These are phyloP conservation scores for Lutraria rhynchaena DNA, from an alignment of 1,140 invertebrate genomes.

Conservation along the genomic window DNA sequence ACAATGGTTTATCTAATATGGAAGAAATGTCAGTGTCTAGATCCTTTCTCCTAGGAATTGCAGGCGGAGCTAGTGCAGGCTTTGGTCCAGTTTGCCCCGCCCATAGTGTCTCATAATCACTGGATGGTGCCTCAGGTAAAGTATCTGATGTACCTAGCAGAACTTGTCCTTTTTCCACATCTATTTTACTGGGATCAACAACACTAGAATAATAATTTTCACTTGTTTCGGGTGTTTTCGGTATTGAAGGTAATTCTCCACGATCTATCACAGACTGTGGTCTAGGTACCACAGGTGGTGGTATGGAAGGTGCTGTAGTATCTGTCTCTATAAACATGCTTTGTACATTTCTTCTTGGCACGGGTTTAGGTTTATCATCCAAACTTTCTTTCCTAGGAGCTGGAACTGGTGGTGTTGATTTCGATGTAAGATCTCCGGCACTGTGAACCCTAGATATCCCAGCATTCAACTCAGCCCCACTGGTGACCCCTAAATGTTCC, in stretches of 20 bases:
- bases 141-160: conserved; percentile 1
- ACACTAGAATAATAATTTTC: conserved; percentile 48
- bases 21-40: background rate
- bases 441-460: conserved; percentile 27
- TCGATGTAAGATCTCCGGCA: conserved; percentile 45
- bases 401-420: conserved; percentile 11
- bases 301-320: background rate
- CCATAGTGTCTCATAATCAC: conserved; percentile 20
- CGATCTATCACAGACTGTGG: conserved; percentile 22
- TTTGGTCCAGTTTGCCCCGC: background rate
- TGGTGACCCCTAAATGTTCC: too few species aligned
- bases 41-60: conserved; percentile 33
- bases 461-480: too few species aligned
- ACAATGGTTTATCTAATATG: conserved; percentile 52
- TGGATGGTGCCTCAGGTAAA: background rate
- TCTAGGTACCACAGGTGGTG: conserved; percentile 36
- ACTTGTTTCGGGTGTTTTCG: conserved; percentile 41
- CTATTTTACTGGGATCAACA: conserved; percentile 1
- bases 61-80: conserved; percentile 7
- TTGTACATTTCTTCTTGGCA: conserved; percentile 45
- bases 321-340: conserved; percentile 31
- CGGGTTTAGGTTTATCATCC: conserved; percentile 35
- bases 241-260: conserved; percentile 23
- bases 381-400: conserved; percentile 2
- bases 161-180: background rate